Conservation (phyloP, 2,113 vertebrate genomes). For the Danio rerio region GRCz12tu NC_133193.1:52368001-52368500, state of each 20-base stretch:
- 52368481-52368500: conserved; percentile 94
- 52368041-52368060: too few species aligned
- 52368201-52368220: background rate
- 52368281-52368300: background rate
- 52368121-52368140: background rate
- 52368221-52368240: background rate
- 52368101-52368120: background rate
- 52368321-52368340: background rate
- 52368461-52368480: conserved; percentile 88
- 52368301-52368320: background rate
- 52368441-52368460: conserved; percentile 87
- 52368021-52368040: too few species aligned
- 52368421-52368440: conserved; percentile 88
- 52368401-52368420: conserved; percentile 85
- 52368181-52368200: background rate
- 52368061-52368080: too few species aligned
- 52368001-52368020: too few species aligned
- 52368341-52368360: conserved; percentile 88
- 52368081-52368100: background rate
- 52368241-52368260: background rate
- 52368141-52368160: background rate
- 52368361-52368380: conserved; percentile 91
- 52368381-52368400: conserved; percentile 88
- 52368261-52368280: background rate
- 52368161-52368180: background rate